These are phyloP conservation scores for Morpho achilles DNA, from an alignment of 2,888 invertebrate species.

Conservation along the genomic window DNA sequence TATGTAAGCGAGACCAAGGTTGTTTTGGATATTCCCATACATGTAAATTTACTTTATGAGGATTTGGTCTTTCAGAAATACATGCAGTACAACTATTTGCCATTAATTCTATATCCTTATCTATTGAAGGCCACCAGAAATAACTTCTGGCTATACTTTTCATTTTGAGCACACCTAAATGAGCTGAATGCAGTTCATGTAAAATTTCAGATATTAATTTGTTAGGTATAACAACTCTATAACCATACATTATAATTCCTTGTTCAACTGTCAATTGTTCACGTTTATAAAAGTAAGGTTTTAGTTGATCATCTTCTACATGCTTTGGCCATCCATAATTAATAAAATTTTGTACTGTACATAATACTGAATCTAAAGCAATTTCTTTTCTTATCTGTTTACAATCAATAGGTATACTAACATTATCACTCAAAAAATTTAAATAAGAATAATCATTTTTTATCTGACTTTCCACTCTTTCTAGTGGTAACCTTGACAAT, in stretches of 20 bases:
- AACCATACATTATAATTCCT: conserved; percentile 1
- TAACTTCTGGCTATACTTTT: conserved; percentile 2
- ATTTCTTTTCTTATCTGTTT: not conserved
- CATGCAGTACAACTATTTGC: not conserved
- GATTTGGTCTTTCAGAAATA: not conserved
- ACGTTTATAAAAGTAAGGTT: conserved; percentile 3
- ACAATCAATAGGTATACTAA: not conserved
- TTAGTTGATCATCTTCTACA: not conserved
- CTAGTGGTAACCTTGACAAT: not conserved
- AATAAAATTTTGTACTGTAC: not conserved
- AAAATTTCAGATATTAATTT: not conserved
- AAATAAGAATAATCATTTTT: not conserved
- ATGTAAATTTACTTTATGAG: not conserved
- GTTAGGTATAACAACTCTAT: conserved; percentile 5
- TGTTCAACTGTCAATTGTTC: conserved; percentile 3
- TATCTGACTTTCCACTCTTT: not conserved
- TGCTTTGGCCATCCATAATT: not conserved
- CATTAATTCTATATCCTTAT: conserved; percentile 3
- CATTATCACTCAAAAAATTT: not conserved
- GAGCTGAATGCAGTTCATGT: not conserved
- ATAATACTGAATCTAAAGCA: not conserved
- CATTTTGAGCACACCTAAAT: conserved; percentile 7
- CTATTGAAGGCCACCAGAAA: conserved; percentile 6
- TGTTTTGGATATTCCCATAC: not conserved
- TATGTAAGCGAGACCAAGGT: conserved; percentile 3